Evolutionary conservation across 2,797 vertebrate genomes (phyloP), one percentile per base, ranked within the genome.

Genomic region (Gambelia wislizenii): DNA sequence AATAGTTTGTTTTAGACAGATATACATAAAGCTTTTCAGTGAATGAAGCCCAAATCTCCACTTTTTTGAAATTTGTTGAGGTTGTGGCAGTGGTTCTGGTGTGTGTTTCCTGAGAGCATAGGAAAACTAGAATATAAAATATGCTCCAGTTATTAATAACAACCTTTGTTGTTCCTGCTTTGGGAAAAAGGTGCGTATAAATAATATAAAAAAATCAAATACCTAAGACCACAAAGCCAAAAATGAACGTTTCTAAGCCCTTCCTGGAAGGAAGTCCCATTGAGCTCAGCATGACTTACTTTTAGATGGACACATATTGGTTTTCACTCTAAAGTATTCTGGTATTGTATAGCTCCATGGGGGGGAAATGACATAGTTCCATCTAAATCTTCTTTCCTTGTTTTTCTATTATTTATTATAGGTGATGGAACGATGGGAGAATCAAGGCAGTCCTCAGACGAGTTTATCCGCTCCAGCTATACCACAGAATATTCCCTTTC

Each of bases 351-450:
- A 64, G 49, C n/a, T 76, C 27, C 18, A 42, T 18, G 61, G 9
- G 27, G 44, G 36, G 91, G 36, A 74, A 74, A 82, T 6, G 49
- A 52, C 59, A 13, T 25, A 75, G 22, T 79, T 59, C 6, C n/a
- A 22, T 69, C 64, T 72, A 84, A 87, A 87, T 7, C 22, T 64
- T 88, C 42, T 39, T 39, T 64, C 36, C 27, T 89, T 18, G 10
- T 56, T 92, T 94, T 44, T 93, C 36, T 92, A 1, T 91, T 78
- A 92, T 96, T 93, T 87, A 64, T 98, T 98, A n/a, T 97, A 99
- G 99, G 97, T 99, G 93, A 97, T 98, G 98, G 98, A 99, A 95
- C 98, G 98, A 95, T 99, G 99, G 99, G 98, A 99, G 94, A 97
- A 97, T 95, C 99, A 99, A 94, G 97, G 98, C 97, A 98, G 98